Evolutionary conservation across 2,113 vertebrate genomes (phyloP), one percentile per base, ranked within the genome.

Genomic region (Myotis brandtii): DNA sequence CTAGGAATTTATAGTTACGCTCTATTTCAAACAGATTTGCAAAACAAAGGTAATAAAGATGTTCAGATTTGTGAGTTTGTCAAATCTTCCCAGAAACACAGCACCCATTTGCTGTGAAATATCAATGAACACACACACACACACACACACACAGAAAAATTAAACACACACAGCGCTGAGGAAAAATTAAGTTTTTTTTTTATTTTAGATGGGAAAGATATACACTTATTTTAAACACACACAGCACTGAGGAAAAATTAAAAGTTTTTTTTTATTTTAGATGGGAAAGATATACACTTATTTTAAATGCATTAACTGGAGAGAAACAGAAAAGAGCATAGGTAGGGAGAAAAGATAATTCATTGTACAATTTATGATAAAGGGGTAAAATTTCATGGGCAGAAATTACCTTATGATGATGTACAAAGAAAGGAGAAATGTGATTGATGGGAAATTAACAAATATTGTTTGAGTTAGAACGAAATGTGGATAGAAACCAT

Each of bases 191-290:
- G 17, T 17, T 52, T 4, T 0, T 56, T 62, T 91, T 75, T 76
- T 20, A 56, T 72, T 95, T 85, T 82, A 84, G 72, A 30, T 37
- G 40, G 8, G 13, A 23, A 83, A 54, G 66, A 64, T 9, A 64
- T 23, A 83, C 17, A 69, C 67, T 94, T 62, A 81, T 62, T 95
- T 48, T 66, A 94, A 85, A 83, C 43, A 43, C 43, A 84, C 91
- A 0, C 21, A 92, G 37, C 5, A 86, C 25, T 82, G 34, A 92
- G 32, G 17, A 48, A 80, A 88, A 77, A 86, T 56, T 4, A 27
- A 77, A n/a, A n/a, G n/a, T n/a, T n/a, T 89, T 27, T 59, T 91
- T 75, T 76, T 25, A 56, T 72, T 95, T 85, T 82, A 83, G 72
- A 30, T 37, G 40, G 8, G 13, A 23, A 83, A 54, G 66, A 64